Evolutionary conservation across 2,888 invertebrate species (phyloP), one percentile per base, ranked within the genome.

Genomic region (Lasius fuliginosus): DNA sequence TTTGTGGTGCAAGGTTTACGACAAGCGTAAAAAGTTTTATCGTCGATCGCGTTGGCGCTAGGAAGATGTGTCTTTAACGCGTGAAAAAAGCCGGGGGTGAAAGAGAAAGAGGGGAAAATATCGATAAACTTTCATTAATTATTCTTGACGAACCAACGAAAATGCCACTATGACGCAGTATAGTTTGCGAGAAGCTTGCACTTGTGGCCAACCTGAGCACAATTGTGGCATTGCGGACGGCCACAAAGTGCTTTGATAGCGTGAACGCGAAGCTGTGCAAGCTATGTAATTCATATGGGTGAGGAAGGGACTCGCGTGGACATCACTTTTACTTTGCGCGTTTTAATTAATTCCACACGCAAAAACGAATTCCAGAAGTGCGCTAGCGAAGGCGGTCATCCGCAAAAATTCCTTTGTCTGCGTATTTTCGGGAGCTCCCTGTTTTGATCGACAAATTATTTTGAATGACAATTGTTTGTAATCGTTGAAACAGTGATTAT

Each of bases 231-330:
- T 71, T 40, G 73, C 82, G 76, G 87, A 81, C 82, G 69, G 69
- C 85, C 89, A 69, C 85, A 89, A 90, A 87, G 82, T 86, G 88
- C 89, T 87, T 89, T 86, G 89, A 90, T 88, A 60, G 76, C 18
- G 58, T 30, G 71, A 79, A 67, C 40, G 23, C 60, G 82, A 87
- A 40, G 33, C 58, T 30, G 42, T 33, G 71, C 62, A 69, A 15
- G 64, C 11, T 23, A n/a, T n/a, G n/a, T 23, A 62, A 60, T 62
- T 42, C 53, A 77, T 58, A 64, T 56, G 46, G 27, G 18, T 18
- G 27, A 67, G 42, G 58, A 71, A 69, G 46, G 42, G 42, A 5
- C 68, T 58, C 15, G 36, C 36, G 5, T 5, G 49, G 23, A 36
- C 42, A 73, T 49, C 33, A 65, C 64, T 82, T 49, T 65, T 79